Conservation (phyloP, 2,888 invertebrate species). For the Cylindroiulus punctatus region DNA sequence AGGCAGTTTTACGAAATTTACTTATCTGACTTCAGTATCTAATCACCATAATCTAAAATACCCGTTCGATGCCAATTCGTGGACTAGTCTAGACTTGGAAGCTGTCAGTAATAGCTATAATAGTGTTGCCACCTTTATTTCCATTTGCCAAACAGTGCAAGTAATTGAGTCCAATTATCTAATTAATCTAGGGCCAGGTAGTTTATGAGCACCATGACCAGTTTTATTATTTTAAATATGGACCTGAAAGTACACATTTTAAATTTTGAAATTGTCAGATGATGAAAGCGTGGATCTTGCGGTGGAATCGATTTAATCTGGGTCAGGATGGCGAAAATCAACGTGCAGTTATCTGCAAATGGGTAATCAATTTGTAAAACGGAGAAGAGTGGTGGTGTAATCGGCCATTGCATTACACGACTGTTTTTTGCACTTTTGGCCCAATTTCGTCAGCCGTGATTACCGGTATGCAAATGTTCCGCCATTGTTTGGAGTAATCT, state of each 20-base stretch:
- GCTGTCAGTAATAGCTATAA: not conserved
- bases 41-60: not conserved
- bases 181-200: too few relatives aligned
- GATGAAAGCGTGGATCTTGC: too few relatives aligned
- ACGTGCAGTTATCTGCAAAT: not conserved
- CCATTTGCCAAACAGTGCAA: not conserved
- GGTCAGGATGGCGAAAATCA: too few relatives aligned
- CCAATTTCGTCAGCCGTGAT: not conserved
- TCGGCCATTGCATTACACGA: not conserved
- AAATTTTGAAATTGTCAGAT: too few relatives aligned
- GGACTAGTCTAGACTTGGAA: not conserved
- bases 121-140: not conserved
- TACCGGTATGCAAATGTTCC: not conserved
- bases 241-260: too few relatives aligned
- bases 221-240: too few relatives aligned
- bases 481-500: conserved; percentile 12
- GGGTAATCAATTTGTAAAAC: not conserved
- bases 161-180: too few relatives aligned
- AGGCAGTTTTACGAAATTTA: not conserved
- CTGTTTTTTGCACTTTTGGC: not conserved
- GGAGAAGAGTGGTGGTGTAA: not conserved
- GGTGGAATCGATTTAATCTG: too few relatives aligned
- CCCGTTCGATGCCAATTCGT: not conserved
- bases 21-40: not conserved
- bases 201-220: too few relatives aligned